Conservation (phyloP, 2,797 vertebrate genomes). For the Hozukius guyotensis region DNA sequence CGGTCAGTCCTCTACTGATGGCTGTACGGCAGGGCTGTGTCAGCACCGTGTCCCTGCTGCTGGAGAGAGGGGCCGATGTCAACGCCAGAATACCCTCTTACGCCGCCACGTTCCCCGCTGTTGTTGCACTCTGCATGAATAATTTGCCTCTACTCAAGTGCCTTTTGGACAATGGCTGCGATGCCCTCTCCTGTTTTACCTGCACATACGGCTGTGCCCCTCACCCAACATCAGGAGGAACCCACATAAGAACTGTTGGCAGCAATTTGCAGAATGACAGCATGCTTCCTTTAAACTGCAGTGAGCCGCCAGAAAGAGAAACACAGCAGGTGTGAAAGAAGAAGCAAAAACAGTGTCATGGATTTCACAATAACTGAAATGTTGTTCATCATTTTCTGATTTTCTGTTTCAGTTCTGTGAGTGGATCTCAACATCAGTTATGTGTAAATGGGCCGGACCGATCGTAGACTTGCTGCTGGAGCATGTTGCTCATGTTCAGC, state of each 20-base stretch:
- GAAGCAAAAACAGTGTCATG: neutral
- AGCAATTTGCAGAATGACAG: conserved; percentile 33
- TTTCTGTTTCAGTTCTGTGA: conserved; percentile 92
- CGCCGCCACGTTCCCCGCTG: conserved; percentile 89
- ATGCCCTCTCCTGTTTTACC: conserved; percentile 88
- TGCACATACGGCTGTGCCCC: conserved; percentile 84
- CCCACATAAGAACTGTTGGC: conserved; percentile 19
- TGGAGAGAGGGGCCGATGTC: conserved; percentile 91
- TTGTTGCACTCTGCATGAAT: conserved; percentile 89
- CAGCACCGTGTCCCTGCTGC: conserved; percentile 85
- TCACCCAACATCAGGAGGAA: conserved; percentile 78
- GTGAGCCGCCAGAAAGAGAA: conserved; percentile 34
- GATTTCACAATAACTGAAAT: neutral
- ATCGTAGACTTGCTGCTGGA: conserved; percentile 93
- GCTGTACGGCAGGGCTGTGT: conserved; percentile 88
- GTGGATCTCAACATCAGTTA: conserved; percentile 87
- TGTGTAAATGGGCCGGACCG: conserved; percentile 87
- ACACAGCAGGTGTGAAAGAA: conserved; percentile 84
- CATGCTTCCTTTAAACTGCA: conserved; percentile 57
- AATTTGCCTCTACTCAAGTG: conserved; percentile 89
- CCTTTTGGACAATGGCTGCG: conserved; percentile 90
- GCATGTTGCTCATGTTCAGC: conserved; percentile 90
- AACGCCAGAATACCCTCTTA: conserved; percentile 85
- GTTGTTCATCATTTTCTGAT: neutral
- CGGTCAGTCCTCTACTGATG: conserved; percentile 90